Percentiles rank a stretch among this genome's conserved stretches.
These are phyloP conservation scores for Tupaia chinensis DNA, from an alignment of 2,113 vertebrate species.

Conservation along the genomic window DNA sequence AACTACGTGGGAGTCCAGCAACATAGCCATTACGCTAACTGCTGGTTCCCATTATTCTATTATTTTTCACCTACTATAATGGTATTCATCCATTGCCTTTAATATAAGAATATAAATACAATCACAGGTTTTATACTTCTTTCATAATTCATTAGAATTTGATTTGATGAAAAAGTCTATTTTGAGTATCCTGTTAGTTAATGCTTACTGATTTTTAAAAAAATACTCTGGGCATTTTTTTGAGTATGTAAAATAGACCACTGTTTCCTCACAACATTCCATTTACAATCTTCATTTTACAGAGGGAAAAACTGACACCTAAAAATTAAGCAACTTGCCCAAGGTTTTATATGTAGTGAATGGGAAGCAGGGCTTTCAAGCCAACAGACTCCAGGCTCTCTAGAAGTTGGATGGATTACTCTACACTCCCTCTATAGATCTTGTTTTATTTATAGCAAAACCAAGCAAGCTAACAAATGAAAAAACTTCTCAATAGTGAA, in stretches of 20 bases:
- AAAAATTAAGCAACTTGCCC: neutral
- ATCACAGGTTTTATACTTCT: neutral
- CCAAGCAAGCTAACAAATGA: neutral
- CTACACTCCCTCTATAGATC: neutral
- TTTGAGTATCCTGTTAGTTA: constrained; percentile 8
- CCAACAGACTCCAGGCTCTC: neutral
- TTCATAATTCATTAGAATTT: constrained; percentile 39
- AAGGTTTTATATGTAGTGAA: neutral
- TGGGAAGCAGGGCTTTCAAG: neutral
- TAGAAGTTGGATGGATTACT: neutral
- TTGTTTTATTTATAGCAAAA: constrained; percentile 12
- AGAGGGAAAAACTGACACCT: neutral
- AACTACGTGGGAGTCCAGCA: no score
- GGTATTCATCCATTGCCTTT: neutral
- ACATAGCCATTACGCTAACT: no score
- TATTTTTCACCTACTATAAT: constrained; percentile 52
- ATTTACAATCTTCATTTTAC: neutral
- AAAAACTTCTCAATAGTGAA: constrained; percentile 9
- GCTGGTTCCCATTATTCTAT: neutral
- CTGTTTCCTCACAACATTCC: neutral
- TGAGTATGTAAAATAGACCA: constrained; percentile 50
- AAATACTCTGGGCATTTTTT: neutral
- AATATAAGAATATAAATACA: neutral
- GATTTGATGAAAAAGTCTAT: constrained; percentile 5
- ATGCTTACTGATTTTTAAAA: neutral